These are phyloP conservation scores for Actenoides lindsayi DNA, from an alignment of 2,113 vertebrate genomes.

Conservation along the genomic window DNA sequence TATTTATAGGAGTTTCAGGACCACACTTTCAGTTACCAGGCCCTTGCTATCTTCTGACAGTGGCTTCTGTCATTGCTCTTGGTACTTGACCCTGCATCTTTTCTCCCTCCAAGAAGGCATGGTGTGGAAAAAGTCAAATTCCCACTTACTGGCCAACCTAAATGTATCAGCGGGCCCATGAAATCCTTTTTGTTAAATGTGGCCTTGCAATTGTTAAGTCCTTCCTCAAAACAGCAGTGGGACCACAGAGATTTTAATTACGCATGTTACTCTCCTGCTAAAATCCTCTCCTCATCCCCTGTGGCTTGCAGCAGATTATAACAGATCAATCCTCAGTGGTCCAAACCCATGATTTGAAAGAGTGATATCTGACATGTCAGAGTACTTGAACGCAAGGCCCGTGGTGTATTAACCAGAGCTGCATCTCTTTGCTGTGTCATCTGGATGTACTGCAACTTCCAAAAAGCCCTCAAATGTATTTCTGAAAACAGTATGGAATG, in stretches of 20 bases:
- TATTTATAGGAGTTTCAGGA: not conserved
- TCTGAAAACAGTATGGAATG: not conserved
- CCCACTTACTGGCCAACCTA: not conserved
- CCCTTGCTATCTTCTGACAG: not conserved
- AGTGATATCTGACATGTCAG: constrained; percentile 4
- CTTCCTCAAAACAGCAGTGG: not conserved
- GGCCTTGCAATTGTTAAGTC: not conserved
- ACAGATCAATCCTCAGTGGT: not conserved
- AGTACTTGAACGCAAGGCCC: not conserved
- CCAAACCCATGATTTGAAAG: constrained; percentile 12
- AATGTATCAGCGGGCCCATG: not conserved
- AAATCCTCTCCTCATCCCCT: not conserved
- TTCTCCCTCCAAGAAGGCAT: not conserved
- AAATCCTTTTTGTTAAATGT: not conserved
- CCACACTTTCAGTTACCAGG: not conserved
- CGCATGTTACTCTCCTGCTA: not conserved
- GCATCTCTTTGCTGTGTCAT: constrained; percentile 24
- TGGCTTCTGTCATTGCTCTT: not conserved
- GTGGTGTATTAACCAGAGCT: constrained; percentile 36
- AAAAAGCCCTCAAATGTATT: not conserved
- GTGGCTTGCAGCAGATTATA: not conserved
- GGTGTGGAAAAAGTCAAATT: not conserved
- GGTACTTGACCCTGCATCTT: not conserved
- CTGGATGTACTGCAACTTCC: constrained; percentile 17
- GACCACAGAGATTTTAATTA: not conserved